Evolutionary conservation across 1,140 invertebrate genomes (phyloP).

Genomic region (Drosophila truncata): DNA sequence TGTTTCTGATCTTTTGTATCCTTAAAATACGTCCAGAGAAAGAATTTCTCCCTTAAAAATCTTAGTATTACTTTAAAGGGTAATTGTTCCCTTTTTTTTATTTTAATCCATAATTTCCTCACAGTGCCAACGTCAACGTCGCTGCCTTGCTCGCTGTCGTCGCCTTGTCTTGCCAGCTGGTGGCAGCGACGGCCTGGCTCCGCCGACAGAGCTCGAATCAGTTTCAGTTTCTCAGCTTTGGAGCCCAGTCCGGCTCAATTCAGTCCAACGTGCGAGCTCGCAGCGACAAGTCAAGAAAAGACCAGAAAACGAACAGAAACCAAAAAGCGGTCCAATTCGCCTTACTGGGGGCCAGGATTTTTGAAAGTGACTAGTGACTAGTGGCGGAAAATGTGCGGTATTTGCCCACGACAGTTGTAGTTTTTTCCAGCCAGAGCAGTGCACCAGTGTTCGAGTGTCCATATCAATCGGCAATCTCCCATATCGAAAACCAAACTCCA

Average conservation of each 20-base stretch:
- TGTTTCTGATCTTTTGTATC: background rate
- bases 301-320: conserved; percentile 11
- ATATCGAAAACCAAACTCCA: conserved; percentile 4
- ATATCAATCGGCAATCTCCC: conserved; percentile 8
- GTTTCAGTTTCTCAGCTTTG: conserved; percentile 68
- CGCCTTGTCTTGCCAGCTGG: conserved; percentile 67
- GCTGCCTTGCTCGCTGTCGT: conserved; percentile 31
- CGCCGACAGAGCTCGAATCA: conserved; percentile 71
- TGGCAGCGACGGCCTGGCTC: background rate
- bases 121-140: conserved; percentile 17
- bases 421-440: conserved; percentile 21
- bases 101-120: background rate
- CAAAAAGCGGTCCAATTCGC: conserved; percentile 32
- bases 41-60: background rate
- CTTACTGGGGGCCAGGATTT: conserved; percentile 34
- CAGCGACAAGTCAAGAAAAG: conserved; percentile 27
- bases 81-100: too few species aligned
- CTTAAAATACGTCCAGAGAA: background rate
- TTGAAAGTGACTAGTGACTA: conserved; percentile 54
- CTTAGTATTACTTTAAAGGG: background rate
- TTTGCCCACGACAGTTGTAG: conserved; percentile 32
- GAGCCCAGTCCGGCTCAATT: conserved; percentile 18
- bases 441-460: conserved; percentile 12
- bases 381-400: conserved; percentile 47
- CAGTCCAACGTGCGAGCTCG: conserved; percentile 81